Base-by-base conservation (phyloP, 2,113 vertebrate species). In the Gadus macrocephalus region DNA sequence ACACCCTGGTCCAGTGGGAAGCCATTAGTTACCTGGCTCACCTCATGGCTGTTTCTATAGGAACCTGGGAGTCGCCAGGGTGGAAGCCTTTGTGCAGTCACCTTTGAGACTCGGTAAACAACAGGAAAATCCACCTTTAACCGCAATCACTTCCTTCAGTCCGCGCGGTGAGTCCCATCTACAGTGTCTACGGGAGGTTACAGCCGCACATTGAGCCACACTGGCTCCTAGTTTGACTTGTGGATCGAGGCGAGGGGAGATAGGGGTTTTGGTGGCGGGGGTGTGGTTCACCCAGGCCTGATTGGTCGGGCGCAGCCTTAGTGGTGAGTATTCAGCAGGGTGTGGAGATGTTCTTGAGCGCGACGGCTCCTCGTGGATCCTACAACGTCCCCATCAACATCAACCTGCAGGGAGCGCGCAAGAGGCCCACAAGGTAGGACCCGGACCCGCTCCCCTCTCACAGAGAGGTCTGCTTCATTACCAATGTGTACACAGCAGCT, bases 361-460 rank as follows among this genome's bases (percentile, higher is more conserved):
- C 80, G 35, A 38, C 76, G 5, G 86, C 87, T 68, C 86, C 89
- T 67, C 88, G 91, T 84, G 90, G 88, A 81, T 93, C 91, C 3
- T 91, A 92, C 81, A 91, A 77, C 80, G 75, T 94, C 69, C 94
- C 93, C 6, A 87, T 95, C 78, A 93, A 90, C 82, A 94, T 92
- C 69, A 94, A 91, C 68, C 90, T 95, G 76, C 93, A 92, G 72
- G 89, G 90, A 4, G 81, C 87, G 71, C 88, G 84, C 64, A 86
- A 84, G 85, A 73, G 78, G 69, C 90, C 88, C 71, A 88, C 86
- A 31, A 90, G 93, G 94, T 95, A 90, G 91, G 78, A 56, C 64
- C 25, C 69, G 62, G 9, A 15, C 75, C 76, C 59, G 55, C 63
- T 35, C 4, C 4, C 4, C 31, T 35, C 31, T 4, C 31, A 7